These are phyloP conservation scores for Hemiprocne comata DNA, from an alignment of 2,113 vertebrate species.

Conservation along the genomic window DNA sequence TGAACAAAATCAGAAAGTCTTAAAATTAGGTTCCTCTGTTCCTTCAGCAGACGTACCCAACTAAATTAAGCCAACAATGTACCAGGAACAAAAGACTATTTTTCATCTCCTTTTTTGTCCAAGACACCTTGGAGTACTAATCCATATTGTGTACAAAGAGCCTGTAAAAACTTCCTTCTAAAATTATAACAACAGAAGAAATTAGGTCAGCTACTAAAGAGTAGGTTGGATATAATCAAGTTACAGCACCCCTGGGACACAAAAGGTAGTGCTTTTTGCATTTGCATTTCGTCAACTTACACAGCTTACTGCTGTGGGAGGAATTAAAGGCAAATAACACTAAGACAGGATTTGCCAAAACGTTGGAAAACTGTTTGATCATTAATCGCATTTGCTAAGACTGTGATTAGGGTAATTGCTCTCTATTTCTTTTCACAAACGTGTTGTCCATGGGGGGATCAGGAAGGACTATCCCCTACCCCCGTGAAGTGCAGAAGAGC, in stretches of 20 bases:
- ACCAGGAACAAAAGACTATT: not conserved
- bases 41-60: not conserved
- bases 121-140: not conserved
- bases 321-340: constrained; percentile 13
- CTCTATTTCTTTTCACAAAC: not conserved
- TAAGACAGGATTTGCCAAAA: constrained; percentile 9
- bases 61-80: not conserved
- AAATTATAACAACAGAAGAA: constrained; percentile 31
- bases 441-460: not conserved
- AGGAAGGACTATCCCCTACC: not conserved
- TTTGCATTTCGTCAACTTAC: constrained; percentile 10
- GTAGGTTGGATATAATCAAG: not conserved
- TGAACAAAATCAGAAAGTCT: not conserved
- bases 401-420: constrained; percentile 28
- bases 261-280: constrained; percentile 26
- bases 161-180: constrained; percentile 22
- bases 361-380: constrained; percentile 11
- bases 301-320: not conserved
- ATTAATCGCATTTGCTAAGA: constrained; percentile 31
- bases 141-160: not conserved
- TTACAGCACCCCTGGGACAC: not conserved
- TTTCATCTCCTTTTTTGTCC: not conserved
- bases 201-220: constrained; percentile 38
- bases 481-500: not conserved
- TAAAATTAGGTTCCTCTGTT: not conserved